Percentiles rank a stretch among this genome's conserved stretches.
These are phyloP conservation scores for Sylvilagus floridanus DNA, from an alignment of 2,797 vertebrate species.

Conservation along the genomic window DNA sequence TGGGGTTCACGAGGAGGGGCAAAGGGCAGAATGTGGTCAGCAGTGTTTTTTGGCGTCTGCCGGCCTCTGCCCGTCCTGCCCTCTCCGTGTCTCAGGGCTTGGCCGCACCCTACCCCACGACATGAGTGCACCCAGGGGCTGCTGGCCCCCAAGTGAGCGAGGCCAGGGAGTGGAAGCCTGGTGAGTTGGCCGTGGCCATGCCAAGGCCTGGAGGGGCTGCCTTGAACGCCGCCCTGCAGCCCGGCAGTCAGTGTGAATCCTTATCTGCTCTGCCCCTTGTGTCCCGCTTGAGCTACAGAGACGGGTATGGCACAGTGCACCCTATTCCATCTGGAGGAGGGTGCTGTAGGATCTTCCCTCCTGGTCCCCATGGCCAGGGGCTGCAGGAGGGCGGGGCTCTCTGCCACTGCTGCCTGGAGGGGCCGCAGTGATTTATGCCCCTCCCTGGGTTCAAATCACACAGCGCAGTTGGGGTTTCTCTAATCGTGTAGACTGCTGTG, in stretches of 20 bases:
- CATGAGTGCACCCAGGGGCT: background rate
- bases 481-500: background rate
- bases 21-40: background rate
- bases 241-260: background rate
- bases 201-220: background rate
- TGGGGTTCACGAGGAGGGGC: background rate
- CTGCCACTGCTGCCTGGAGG: fast-evolving
- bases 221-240: background rate
- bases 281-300: background rate
- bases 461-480: background rate
- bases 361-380: fast-evolving
- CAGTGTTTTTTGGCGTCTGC: fast-evolving
- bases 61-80: background rate
- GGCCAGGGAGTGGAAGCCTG: background rate
- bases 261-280: background rate
- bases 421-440: background rate
- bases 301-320: fast-evolving
- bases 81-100: background rate
- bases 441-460: background rate
- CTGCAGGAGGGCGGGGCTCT: background rate
- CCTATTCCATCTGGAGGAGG: background rate
- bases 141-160: too few relatives aligned
- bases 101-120: background rate
- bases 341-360: background rate
- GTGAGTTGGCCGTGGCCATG: background rate